Conservation (phyloP, 2,797 vertebrate species). For the Schizopygopsis malacanthus region DNA sequence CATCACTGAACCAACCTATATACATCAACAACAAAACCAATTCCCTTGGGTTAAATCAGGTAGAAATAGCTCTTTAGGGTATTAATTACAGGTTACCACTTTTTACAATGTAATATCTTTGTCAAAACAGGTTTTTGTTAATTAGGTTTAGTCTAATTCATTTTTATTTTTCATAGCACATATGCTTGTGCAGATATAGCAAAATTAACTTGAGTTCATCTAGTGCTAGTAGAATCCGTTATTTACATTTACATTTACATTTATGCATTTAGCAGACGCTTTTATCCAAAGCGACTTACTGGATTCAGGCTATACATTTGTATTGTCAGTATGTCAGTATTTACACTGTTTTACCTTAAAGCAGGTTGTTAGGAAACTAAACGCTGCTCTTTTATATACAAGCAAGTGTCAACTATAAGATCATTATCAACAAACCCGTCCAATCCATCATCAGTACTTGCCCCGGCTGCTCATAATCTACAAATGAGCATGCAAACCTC, state of each 20-base stretch:
- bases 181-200: background rate
- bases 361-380: background rate
- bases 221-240: background rate
- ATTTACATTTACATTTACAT: no score
- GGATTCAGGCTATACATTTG: no score
- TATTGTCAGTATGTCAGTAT: no score
- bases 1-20: background rate
- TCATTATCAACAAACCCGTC: background rate
- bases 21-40: background rate
- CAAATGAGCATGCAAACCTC: conserved; percentile 9
- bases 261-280: no score
- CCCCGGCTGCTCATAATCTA: conserved; percentile 6
- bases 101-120: background rate
- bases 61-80: background rate
- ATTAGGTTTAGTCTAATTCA: background rate
- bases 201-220: background rate
- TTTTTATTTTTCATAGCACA: background rate
- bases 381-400: background rate
- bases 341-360: background rate
- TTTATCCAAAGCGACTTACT: no score
- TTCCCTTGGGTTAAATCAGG: no score
- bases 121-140: background rate
- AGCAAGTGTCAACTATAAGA: background rate
- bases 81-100: background rate
- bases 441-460: background rate